A percentile compares a stretch with the other conserved stretches of the same genome.
Evolutionary conservation across 2,888 invertebrate species (phyloP).

Genomic region (Pogonocherus hispidulus): DNA sequence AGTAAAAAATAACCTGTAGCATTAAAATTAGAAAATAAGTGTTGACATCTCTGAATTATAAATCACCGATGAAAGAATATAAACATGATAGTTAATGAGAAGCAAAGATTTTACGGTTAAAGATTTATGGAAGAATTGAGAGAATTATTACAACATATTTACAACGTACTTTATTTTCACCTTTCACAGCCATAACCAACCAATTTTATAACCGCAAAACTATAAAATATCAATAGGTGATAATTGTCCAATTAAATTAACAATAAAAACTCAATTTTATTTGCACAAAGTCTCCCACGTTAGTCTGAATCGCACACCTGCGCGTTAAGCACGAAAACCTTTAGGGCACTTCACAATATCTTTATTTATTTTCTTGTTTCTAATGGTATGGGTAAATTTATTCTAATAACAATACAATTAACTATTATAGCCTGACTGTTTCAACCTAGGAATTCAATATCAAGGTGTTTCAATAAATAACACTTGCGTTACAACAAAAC

Average conservation of each 20-base stretch:
- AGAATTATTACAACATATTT: too few relatives aligned
- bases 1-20: too few relatives aligned
- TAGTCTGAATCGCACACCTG: constrained; percentile 33
- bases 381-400: constrained; percentile 31
- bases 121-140: too few relatives aligned
- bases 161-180: too few relatives aligned
- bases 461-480: constrained; percentile 6
- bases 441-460: constrained; percentile 23
- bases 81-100: too few relatives aligned
- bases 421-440: constrained; percentile 16
- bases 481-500: background rate
- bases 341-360: constrained; percentile 30
- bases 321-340: constrained; percentile 28
- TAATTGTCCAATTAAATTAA: constrained; percentile 32
- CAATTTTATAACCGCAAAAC: background rate
- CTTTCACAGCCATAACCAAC: too few relatives aligned
- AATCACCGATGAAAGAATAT: too few relatives aligned
- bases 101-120: too few relatives aligned
- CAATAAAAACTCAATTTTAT: constrained; percentile 23
- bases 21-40: too few relatives aligned
- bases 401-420: constrained; percentile 34
- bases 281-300: constrained; percentile 35
- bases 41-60: too few relatives aligned
- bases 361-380: constrained; percentile 33
- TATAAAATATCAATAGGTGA: constrained; percentile 13